These are phyloP conservation scores for Megaustenia siamemsis DNA, from an alignment of 2,888 invertebrate genomes.

Conservation along the genomic window DNA sequence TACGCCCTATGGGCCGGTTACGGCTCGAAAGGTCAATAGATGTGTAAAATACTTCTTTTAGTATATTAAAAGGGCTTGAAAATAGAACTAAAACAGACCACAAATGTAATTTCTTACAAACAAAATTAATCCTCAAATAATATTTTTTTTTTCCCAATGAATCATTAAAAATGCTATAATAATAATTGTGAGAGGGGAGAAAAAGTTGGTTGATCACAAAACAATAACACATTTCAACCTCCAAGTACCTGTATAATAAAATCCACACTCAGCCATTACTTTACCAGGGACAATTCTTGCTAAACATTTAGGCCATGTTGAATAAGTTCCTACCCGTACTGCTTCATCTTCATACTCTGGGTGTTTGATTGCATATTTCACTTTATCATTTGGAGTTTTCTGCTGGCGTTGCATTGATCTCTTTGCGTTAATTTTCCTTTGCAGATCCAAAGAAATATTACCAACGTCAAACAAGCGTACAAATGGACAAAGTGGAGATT, in stretches of 20 bases:
- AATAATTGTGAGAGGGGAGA: too few species aligned
- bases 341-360: constrained; percentile 53
- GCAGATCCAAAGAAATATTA: constrained; percentile 48
- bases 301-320: constrained; percentile 55
- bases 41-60: too few species aligned
- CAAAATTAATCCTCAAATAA: too few species aligned
- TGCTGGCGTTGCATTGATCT: constrained; percentile 16
- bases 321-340: constrained; percentile 50
- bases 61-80: too few species aligned
- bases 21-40: too few species aligned
- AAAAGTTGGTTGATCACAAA: too few species aligned
- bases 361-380: constrained; percentile 50
- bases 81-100: too few species aligned
- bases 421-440: constrained; percentile 45
- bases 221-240: not conserved
- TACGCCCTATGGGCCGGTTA: too few species aligned
- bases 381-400: constrained; percentile 9
- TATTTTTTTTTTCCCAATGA: too few species aligned
- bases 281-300: constrained; percentile 29
- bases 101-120: too few species aligned
- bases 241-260: constrained; percentile 54
- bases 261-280: constrained; percentile 51
- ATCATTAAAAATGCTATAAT: too few species aligned
- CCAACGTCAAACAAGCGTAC: constrained; percentile 54
- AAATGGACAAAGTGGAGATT: constrained; percentile 52